A percentile compares a stretch with the other conserved stretches of the same genome.
Conservation (phyloP, 2,888 invertebrate genomes). For the Cephonodes hylas region DNA sequence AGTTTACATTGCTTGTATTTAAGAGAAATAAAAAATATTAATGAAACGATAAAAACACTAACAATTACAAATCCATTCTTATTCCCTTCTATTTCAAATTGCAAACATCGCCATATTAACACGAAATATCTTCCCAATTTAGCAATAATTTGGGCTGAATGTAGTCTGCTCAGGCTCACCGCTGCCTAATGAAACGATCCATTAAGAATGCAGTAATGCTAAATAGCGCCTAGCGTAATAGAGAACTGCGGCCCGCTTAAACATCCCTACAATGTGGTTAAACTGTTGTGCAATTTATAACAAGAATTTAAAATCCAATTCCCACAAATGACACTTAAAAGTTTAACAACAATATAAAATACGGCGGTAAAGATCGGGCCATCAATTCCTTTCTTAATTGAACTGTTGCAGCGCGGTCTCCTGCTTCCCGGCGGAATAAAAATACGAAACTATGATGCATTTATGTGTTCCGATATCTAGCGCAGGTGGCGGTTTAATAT, state of each 20-base stretch:
- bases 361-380: slow-evolving; percentile 32
- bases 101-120: too few species aligned
- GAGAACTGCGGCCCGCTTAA: neutral
- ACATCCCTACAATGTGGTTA: slow-evolving; percentile 5
- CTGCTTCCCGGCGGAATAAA: slow-evolving; percentile 30
- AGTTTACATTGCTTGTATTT: too few species aligned
- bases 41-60: too few species aligned
- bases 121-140: too few species aligned
- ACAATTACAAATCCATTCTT: too few species aligned
- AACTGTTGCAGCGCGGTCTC: slow-evolving; percentile 30
- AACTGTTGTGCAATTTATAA: slow-evolving; percentile 1
- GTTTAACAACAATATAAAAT: slow-evolving; percentile 38
- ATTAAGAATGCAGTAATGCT: neutral
- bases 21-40: too few species aligned
- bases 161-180: neutral
- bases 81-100: too few species aligned
- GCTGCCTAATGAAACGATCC: neutral
- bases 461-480: slow-evolving; percentile 37
- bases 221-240: neutral
- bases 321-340: slow-evolving; percentile 35
- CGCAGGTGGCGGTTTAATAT: slow-evolving; percentile 22
- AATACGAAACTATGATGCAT: slow-evolving; percentile 42
- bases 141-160: too few species aligned
- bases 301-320: slow-evolving; percentile 30
- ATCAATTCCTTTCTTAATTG: slow-evolving; percentile 46